Percentiles rank a stretch among this genome's conserved stretches.
These are phyloP conservation scores for Coranthus polyacanthus DNA, from an alignment of 2,797 vertebrate species.

Conservation along the genomic window DNA sequence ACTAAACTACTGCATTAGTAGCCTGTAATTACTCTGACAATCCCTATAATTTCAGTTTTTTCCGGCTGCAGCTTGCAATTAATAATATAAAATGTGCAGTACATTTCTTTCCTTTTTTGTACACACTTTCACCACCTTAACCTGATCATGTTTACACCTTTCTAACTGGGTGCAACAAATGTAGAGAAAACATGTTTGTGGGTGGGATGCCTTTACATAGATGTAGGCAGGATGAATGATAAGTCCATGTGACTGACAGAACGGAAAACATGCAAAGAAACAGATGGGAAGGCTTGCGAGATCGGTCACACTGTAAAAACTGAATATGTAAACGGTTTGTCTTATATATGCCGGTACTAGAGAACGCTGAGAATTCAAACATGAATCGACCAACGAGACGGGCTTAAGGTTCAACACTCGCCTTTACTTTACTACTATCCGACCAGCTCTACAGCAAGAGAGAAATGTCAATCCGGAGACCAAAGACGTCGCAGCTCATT, in stretches of 20 bases:
- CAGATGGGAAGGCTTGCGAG: neutral
- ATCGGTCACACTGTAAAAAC: neutral
- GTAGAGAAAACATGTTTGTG: conserved; percentile 6
- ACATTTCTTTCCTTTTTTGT: no score
- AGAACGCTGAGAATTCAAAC: conserved; percentile 5
- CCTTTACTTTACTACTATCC: conserved; percentile 35
- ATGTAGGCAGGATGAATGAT: conserved; percentile 10
- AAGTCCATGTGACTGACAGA: conserved; percentile 39
- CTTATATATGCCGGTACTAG: neutral
- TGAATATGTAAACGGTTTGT: conserved; percentile 2
- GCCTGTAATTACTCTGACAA: conserved; percentile 1
- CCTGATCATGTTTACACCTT: conserved; percentile 1
- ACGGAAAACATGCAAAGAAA: no score
- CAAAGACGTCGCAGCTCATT: conserved; percentile 78
- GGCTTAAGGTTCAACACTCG: conserved; percentile 29
- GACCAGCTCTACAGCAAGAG: conserved; percentile 45
- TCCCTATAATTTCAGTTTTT: neutral
- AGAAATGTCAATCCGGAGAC: conserved; percentile 70
- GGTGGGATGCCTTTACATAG: no score
- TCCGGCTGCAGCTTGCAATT: neutral
- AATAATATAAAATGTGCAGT: neutral
- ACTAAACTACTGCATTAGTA: neutral
- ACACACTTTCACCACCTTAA: neutral
- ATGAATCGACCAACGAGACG: conserved; percentile 13
- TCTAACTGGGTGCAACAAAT: conserved; percentile 8